Base-by-base conservation (phyloP, 2,888 invertebrate genomes). In the Agonopterix heracliana region DNA sequence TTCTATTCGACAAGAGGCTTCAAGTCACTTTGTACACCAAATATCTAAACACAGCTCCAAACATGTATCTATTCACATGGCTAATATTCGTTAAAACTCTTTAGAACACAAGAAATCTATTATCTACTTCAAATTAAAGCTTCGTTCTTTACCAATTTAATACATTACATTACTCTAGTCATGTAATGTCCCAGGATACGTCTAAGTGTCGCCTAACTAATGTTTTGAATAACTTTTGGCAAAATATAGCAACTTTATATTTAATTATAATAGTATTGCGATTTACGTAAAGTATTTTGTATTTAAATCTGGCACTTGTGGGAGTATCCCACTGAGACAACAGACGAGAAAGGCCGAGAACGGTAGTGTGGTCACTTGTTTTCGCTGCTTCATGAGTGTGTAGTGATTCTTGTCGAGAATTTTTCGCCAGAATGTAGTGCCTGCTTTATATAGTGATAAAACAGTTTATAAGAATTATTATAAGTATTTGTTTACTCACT, bases 121-220 rank as follows among this genome's bases (percentile, higher is more conserved):
- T 26, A 51, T 74, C 87, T 87, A 88, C 87, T 70, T 61, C 86
- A 88, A 88, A 87, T 88, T 87, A 88, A 88, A 88, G 87, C 87
- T 87, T 87, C 70, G 59, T 71, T 75, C 60, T 77, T 88, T 88
- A 87, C 87, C 87, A 86, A 71, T 71, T 76, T 68, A 77, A 66
- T 66, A 76, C 26, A 71, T 68, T 63, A 69, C 63, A 58, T 60
- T 59, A 62, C 57, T 52, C 62, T 68, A 63, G 58, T 26, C 26
- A 26, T 67, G 71, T 77, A 68, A 73, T 66, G 66, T 73, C 59
- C 58, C 66, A 69, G 77, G 64, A 71, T 72, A 66, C 65, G 69
- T 59, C 75, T 81, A 83, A 67, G 80, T 83, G 82, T 71, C 53
- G 42, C 53, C 70, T 78, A 77, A 65, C 52, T 58, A 63, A 60